Conservation (phyloP, 2,797 vertebrate species). For the Toxotes lorentzi region DNA sequence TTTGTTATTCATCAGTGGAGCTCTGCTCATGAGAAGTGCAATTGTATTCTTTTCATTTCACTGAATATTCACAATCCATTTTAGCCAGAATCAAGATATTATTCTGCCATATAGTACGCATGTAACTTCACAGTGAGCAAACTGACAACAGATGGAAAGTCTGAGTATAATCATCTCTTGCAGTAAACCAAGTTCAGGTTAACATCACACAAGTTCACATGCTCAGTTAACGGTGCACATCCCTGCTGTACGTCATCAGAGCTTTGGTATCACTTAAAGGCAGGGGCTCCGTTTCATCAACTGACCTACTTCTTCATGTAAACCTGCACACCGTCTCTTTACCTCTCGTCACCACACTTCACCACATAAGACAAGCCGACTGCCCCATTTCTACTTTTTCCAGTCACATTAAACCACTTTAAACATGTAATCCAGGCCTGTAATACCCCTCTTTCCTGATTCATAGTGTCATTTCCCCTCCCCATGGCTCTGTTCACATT, state of each 20-base stretch:
- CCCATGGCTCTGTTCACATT: conserved; percentile 44
- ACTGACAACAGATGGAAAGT: not conserved
- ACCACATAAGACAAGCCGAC: conserved; percentile 39
- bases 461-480: conserved; percentile 49
- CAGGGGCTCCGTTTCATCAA: conserved; percentile 37
- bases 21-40: conserved; percentile 14
- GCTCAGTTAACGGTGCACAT: not conserved
- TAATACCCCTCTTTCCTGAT: conserved; percentile 37
- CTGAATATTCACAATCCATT: conserved; percentile 19
- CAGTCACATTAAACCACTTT: conserved; percentile 62
- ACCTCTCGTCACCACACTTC: conserved; percentile 35
- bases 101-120: not conserved
- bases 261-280: conserved; percentile 41
- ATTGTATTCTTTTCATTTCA: conserved; percentile 24
- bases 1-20: conserved; percentile 15
- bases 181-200: conserved; percentile 8
- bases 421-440: conserved; percentile 57
- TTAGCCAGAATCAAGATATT: conserved; percentile 8
- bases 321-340: conserved; percentile 37
- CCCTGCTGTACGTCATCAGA: conserved; percentile 4
- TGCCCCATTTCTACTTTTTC: conserved; percentile 51
- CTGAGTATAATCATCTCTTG: not conserved
- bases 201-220: not conserved
- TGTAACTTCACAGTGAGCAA: not conserved
- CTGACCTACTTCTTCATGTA: conserved; percentile 52